Conservation (phyloP, 2,113 vertebrate species). For the Psittacus erithacus region DNA sequence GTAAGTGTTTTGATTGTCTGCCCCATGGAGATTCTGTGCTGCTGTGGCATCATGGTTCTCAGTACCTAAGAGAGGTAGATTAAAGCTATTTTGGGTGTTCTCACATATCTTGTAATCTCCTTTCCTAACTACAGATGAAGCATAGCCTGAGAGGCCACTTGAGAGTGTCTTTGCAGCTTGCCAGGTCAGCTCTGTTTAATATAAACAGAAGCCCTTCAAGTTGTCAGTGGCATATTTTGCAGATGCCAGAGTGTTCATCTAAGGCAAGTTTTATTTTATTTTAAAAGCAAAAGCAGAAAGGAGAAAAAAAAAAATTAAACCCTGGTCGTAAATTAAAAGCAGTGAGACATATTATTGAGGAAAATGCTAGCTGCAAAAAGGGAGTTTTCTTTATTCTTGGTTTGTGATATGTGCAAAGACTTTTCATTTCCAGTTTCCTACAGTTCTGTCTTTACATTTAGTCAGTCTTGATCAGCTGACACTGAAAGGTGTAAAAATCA, state of each 20-base stretch:
- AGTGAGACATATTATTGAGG: background rate
- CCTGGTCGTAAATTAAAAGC: background rate
- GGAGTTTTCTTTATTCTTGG: background rate
- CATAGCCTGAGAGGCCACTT: conserved; percentile 52
- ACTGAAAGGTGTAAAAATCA: background rate
- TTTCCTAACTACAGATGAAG: background rate
- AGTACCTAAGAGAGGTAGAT: conserved; percentile 9
- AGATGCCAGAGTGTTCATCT: background rate
- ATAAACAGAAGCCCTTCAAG: conserved; percentile 30
- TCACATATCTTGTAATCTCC: conserved; percentile 28
- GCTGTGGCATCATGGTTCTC: background rate
- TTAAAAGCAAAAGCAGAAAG: background rate
- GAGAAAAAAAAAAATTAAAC: background rate
- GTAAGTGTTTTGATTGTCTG: background rate
- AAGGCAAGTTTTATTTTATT: background rate
- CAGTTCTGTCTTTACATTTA: background rate
- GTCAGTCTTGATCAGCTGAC: background rate
- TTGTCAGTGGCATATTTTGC: background rate
- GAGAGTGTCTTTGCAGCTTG: background rate
- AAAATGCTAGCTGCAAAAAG: background rate
- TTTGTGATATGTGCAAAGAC: fast-evolving
- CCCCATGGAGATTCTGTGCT: background rate
- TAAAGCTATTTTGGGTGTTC: conserved; percentile 57
- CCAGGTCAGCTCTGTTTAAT: conserved; percentile 28
- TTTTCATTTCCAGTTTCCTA: background rate